phyloP scores from a whole-genome alignment of 2,888 invertebrate species.

The Chorisops tibialis region DNA sequence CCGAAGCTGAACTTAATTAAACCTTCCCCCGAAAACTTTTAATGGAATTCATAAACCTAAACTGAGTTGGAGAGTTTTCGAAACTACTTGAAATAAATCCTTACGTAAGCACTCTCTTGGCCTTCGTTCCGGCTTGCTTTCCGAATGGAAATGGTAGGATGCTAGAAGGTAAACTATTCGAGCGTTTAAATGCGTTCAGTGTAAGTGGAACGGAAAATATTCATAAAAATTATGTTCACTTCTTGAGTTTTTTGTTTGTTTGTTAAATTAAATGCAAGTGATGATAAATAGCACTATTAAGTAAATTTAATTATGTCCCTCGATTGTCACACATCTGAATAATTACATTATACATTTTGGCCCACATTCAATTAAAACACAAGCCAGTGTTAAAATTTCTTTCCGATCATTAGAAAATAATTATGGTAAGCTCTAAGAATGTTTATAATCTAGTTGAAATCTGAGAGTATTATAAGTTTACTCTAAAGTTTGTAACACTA shows the following conservation, averaged over 20 bases:
- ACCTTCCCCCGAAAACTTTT: slow-evolving; percentile 15
- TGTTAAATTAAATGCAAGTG: not conserved
- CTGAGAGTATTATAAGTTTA: too few relatives aligned
- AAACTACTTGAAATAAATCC: slow-evolving; percentile 25
- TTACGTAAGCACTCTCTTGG: slow-evolving; percentile 16
- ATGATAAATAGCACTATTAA: slow-evolving; percentile 1
- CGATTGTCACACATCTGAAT: too few relatives aligned
- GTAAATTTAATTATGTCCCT: not conserved
- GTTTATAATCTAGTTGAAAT: too few relatives aligned
- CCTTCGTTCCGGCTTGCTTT: not conserved
- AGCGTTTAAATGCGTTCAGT: slow-evolving; percentile 6
- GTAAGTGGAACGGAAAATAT: slow-evolving; percentile 17
- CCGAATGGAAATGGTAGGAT: not conserved
- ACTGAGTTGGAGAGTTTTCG: slow-evolving; percentile 18
- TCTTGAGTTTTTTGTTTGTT: slow-evolving; percentile 5
- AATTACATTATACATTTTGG: too few relatives aligned
- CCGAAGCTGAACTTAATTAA: slow-evolving; percentile 18
- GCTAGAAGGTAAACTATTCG: slow-evolving; percentile 5
- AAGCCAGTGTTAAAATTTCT: too few relatives aligned
- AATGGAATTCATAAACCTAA: slow-evolving; percentile 25
- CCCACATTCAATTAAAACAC: too few relatives aligned
- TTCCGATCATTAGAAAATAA: too few relatives aligned
- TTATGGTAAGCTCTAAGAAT: too few relatives aligned
- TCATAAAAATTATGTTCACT: slow-evolving; percentile 1
- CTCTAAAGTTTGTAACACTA: too few relatives aligned